Base-by-base conservation (phyloP, 2,797 vertebrate genomes). In the Limosa lapponica region DNA sequence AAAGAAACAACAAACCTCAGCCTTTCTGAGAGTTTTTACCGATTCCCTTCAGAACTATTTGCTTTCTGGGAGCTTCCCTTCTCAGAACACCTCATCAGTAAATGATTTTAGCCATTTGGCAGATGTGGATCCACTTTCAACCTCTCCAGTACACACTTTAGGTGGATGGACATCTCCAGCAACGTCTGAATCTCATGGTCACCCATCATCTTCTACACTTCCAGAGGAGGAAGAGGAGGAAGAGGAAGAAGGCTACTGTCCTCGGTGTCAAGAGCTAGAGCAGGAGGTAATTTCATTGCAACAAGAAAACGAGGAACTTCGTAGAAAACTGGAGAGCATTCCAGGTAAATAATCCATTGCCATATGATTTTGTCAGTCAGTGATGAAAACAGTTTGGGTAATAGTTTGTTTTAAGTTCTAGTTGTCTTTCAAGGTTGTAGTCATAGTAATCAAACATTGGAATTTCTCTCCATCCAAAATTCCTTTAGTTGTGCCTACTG, bases 241-340 rank as follows among this genome's bases (percentile, higher is more conserved):
- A 87, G 98, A 98, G 3, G 98, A 98, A 95, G 98, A 98, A 97
- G 98, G 97, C 87, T 99, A 99, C 95, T 99, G 99, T 62, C 99
- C 99, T 17, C 99, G 99, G 44, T 99, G 99, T 96, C 98, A 99
- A 93, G 99, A 99, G 96, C 95, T 99, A 96, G 99, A 99, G 95
- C 99, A 99, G 96, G 99, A 99, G 97, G 99, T 99, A 71, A 98
- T 99, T 95, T 99, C 99, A n/a, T 97, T 99, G 95, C 99, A 99
- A 97, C 99, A 99, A 97, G 99, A 99, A 97, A 99, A 99, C 2
- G 99, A 99, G 97, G 99, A 99, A 91, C 99, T 99, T 62, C 98
- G 99, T 88, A 99, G 99, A 96, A 99, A 99, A 95, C 92, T 99
- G 97, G 99, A 99, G 95, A 99, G 98, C 62, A 97, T 99, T 92